Evolutionary conservation across 1,140 invertebrate genomes (phyloP).

Genomic region (Vollenhovia emeryi): DNA sequence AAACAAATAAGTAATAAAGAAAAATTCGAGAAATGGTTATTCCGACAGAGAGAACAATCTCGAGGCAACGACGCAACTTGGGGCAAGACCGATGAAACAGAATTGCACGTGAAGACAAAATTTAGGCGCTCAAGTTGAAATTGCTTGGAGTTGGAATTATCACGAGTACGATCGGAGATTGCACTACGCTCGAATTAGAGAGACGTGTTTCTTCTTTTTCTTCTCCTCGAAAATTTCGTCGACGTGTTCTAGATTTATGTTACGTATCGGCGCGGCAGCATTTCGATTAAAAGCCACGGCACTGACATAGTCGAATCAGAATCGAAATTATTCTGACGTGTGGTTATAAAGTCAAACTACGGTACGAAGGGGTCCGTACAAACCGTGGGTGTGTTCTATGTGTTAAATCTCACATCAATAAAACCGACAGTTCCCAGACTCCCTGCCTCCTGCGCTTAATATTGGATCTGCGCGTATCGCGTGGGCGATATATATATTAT

Average conservation of each 20-base stretch:
- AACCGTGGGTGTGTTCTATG: conserved; percentile 52
- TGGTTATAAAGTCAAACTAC: conserved; percentile 27
- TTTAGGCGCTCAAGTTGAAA: neutral
- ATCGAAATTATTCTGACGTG: conserved; percentile 39
- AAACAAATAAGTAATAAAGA: too few species aligned
- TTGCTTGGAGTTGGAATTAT: neutral
- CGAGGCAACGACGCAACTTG: neutral
- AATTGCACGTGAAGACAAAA: conserved; percentile 1
- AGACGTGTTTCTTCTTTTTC: neutral
- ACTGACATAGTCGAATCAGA: neutral
- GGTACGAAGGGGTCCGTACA: conserved; percentile 11
- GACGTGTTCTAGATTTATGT: neutral
- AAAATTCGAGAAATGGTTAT: neutral
- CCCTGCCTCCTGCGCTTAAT: conserved; percentile 16
- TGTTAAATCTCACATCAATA: conserved; percentile 59
- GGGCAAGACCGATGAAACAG: neutral
- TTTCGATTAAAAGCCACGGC: conserved; percentile 29
- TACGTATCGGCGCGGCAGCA: neutral
- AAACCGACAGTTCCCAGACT: conserved; percentile 43
- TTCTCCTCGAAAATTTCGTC: neutral
- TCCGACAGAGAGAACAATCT: neutral
- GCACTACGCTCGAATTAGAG: neutral
- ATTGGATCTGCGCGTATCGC: conserved; percentile 1
- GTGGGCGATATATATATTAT: neutral
- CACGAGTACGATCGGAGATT: neutral